phyloP scores from a whole-genome alignment of 2,797 vertebrate species.

The Sebastes nivosus region DNA sequence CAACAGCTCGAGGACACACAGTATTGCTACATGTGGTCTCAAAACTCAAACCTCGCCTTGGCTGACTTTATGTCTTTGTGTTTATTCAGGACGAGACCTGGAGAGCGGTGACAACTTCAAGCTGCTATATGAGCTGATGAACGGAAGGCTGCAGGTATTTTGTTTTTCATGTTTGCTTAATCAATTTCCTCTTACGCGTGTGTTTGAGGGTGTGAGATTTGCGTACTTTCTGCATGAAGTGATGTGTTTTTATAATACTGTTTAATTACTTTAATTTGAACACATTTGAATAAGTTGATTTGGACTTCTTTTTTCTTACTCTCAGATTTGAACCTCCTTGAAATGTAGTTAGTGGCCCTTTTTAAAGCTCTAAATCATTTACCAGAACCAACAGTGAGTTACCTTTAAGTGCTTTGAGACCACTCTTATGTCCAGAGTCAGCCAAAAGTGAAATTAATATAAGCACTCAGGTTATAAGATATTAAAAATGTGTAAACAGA shows the following conservation, averaged over 20 bases:
- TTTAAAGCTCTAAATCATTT: slow-evolving; percentile 73
- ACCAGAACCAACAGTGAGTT: slow-evolving; percentile 63
- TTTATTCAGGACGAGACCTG: slow-evolving; percentile 75
- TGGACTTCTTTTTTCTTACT: slow-evolving; percentile 33
- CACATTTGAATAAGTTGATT: not conserved
- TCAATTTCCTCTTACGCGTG: not conserved
- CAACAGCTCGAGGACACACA: not conserved
- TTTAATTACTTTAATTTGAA: not conserved
- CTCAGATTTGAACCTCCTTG: slow-evolving; percentile 49
- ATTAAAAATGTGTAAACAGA: slow-evolving; percentile 22
- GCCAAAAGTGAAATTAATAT: slow-evolving; percentile 43
- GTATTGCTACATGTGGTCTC: not conserved
- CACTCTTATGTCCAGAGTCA: slow-evolving; percentile 15
- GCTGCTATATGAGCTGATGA: slow-evolving; percentile 86
- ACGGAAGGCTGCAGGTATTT: slow-evolving; percentile 85
- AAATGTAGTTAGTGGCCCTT: slow-evolving; percentile 63
- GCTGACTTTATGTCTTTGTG: not conserved
- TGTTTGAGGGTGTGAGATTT: not conserved
- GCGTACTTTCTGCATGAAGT: not conserved
- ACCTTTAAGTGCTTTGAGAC: slow-evolving; percentile 48
- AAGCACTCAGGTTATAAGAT: slow-evolving; percentile 18
- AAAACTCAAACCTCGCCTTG: not conserved
- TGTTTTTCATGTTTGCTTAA: not conserved
- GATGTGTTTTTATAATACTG: not conserved
- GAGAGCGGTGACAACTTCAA: slow-evolving; percentile 86